phyloP scores from a whole-genome alignment of 2,113 vertebrate species.

The Corythornis cristatus region DNA sequence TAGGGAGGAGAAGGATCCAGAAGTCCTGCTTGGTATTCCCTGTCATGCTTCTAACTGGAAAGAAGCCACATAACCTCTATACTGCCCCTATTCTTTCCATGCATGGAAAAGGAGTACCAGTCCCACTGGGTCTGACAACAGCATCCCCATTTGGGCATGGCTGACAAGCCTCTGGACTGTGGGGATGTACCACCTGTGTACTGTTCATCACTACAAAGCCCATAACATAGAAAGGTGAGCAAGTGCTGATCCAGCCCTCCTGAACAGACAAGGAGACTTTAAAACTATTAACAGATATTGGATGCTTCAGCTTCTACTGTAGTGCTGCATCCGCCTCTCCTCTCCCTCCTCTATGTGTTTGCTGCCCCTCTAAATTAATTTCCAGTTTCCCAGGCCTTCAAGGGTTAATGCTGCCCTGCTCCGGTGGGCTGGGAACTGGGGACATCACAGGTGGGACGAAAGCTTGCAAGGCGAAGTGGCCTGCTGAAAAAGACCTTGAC shows the following conservation, averaged over 20 bases:
- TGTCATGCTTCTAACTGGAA: rapidly evolving
- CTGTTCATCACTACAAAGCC: rapidly evolving
- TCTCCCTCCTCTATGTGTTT: rapidly evolving
- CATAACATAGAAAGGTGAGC: not conserved
- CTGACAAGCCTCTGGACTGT: not conserved
- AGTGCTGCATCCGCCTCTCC: not conserved
- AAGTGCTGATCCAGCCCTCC: not conserved
- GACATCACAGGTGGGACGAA: constrained; percentile 49
- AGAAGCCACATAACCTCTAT: not conserved
- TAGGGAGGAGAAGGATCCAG: not conserved
- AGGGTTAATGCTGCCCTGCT: not conserved
- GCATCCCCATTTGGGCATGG: not conserved
- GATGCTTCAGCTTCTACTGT: not conserved
- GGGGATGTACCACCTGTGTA: rapidly evolving
- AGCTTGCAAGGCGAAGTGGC: not conserved
- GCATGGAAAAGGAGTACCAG: not conserved
- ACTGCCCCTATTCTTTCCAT: not conserved
- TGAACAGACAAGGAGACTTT: not conserved
- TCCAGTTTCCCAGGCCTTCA: not conserved
- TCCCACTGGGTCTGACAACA: not conserved
- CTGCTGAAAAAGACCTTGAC: constrained; percentile 53
- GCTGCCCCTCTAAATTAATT: not conserved
- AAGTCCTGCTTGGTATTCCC: not conserved
- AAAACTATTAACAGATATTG: not conserved
- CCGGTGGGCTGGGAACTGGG: not conserved